Evolutionary conservation across 1,140 invertebrate genomes (phyloP), one percentile per base, ranked within the genome.

Genomic region (Eriosoma lanigerum): DNA sequence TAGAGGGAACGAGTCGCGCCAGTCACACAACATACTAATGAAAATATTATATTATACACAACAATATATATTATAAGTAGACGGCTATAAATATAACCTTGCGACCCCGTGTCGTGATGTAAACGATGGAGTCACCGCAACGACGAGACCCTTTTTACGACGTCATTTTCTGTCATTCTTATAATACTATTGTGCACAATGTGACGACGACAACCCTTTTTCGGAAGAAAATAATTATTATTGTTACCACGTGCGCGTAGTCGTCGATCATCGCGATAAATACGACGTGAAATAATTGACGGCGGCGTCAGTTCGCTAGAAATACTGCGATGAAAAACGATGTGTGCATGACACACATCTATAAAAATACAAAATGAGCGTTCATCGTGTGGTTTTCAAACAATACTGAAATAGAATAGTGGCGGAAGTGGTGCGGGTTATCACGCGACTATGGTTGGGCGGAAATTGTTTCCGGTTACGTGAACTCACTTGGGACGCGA

Each of bases 401-500:
- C 32, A 48, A 48, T n/a, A n/a, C 46, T 15, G 13, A 48, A 48
- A 48, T 48, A 48, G 46, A 48, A 13, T 15, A 48, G 46, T 48
- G n/a, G n/a, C n/a, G n/a, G n/a, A n/a, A n/a, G n/a, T n/a, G n/a
- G n/a, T n/a, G n/a, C n/a, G n/a, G n/a, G n/a, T n/a, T n/a, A n/a
- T n/a, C n/a, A n/a, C n/a, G n/a, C n/a, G n/a, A n/a, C n/a, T n/a
- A n/a, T n/a, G n/a, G n/a, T n/a, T n/a, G n/a, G n/a, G n/a, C n/a
- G n/a, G n/a, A n/a, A n/a, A n/a, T n/a, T n/a, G n/a, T n/a, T 9
- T 29, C 5, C 12, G 58, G 10, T 1, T 4, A 46, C 21, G 1
- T 1, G 52, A 60, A 46, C 80, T 82, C 66, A 82, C 82, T 46
- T 82, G 82, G 21, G 82, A 82, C 60, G 82, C 32, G 17, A 81